These are phyloP conservation scores for Spialia ferax DNA, from an alignment of 2,888 invertebrate species.

Conservation along the genomic window DNA sequence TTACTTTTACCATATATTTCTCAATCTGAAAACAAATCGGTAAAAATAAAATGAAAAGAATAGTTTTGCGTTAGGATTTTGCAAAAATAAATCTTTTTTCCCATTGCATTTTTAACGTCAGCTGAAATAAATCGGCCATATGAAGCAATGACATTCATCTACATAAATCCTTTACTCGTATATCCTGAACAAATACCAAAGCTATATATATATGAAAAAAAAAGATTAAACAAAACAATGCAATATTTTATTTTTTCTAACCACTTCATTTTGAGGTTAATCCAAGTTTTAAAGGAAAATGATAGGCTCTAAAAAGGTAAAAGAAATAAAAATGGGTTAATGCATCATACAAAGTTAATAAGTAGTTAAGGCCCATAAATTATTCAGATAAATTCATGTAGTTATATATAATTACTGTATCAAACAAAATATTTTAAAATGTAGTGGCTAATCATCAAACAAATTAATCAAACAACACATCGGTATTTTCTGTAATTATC, in stretches of 20 bases:
- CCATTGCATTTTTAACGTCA: conserved; percentile 25
- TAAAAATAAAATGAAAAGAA: conserved; percentile 9
- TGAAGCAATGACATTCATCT: conserved; percentile 32
- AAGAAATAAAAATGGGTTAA: no score
- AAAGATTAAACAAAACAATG: neutral
- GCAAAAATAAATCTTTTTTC: conserved; percentile 34
- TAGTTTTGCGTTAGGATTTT: conserved; percentile 16
- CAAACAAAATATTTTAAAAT: neutral
- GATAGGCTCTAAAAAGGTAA: neutral
- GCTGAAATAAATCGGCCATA: conserved; percentile 33
- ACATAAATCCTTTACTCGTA: conserved; percentile 28
- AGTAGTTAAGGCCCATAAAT: neutral
- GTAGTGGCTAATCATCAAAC: no score
- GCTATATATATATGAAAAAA: conserved; percentile 10
- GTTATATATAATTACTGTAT: neutral
- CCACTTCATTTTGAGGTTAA: neutral
- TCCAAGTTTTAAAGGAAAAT: neutral
- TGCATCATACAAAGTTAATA: neutral
- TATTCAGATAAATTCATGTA: neutral
- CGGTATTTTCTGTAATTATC: no score
- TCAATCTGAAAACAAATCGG: neutral
- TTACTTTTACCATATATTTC: no score
- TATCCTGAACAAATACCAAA: conserved; percentile 17
- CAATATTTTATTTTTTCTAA: neutral
- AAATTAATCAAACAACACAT: no score